A percentile compares a stretch with the other conserved stretches of the same genome.
Evolutionary conservation across 1,140 invertebrate species (phyloP).

Genomic region (Chrysoperla carnea): DNA sequence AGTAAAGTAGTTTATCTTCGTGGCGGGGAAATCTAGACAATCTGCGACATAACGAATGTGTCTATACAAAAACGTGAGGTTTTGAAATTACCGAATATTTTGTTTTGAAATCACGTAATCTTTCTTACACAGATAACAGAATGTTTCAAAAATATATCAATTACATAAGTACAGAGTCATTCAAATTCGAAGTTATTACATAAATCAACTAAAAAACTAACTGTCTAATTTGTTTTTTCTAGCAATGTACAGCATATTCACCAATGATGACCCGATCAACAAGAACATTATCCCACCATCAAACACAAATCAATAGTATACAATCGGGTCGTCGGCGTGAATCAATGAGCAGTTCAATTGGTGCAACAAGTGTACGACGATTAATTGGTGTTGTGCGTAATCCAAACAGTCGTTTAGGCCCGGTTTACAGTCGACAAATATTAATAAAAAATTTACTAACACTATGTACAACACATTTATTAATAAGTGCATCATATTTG

Average conservation of each 20-base stretch:
- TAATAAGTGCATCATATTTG: conserved; percentile 39
- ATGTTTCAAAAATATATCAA: too few relatives aligned
- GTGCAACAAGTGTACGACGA: conserved; percentile 44
- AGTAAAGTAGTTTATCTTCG: too few relatives aligned
- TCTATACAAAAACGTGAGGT: too few relatives aligned
- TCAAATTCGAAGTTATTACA: too few relatives aligned
- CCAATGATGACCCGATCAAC: conserved; percentile 34
- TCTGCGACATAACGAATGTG: too few relatives aligned
- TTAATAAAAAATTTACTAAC: conserved; percentile 31
- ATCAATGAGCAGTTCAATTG: conserved; percentile 45
- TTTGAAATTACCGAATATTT: too few relatives aligned
- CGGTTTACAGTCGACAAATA: conserved; percentile 20
- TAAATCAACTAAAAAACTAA: too few relatives aligned
- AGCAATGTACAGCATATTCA: conserved; percentile 41
- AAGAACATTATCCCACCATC: conserved; percentile 24
- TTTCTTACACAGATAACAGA: too few relatives aligned
- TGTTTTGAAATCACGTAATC: too few relatives aligned
- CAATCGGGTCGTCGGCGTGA: conserved; percentile 31
- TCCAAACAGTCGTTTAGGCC: conserved; percentile 26
- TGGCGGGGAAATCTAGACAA: too few relatives aligned
- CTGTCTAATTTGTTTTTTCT: conserved; percentile 6
- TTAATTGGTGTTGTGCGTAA: conserved; percentile 39
- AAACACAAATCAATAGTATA: conserved; percentile 15
- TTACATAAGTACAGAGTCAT: too few relatives aligned
- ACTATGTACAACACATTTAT: conserved; percentile 34